Conservation (phyloP, 2,888 invertebrate genomes). For the Drosophila mulleri region DNA sequence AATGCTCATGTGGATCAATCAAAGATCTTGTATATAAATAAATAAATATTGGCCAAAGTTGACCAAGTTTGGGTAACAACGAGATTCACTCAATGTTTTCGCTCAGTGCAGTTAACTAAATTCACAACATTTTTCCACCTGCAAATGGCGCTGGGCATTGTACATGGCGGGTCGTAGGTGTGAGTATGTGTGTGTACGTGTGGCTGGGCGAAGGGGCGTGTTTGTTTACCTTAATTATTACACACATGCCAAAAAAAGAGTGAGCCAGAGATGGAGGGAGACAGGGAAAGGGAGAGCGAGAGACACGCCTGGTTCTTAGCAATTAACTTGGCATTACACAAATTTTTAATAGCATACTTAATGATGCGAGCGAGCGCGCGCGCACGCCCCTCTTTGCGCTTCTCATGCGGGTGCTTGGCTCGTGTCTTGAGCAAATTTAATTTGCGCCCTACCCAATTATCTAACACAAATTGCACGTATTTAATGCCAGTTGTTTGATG, state of each 20-base stretch:
- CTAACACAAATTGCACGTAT: slow-evolving; percentile 45
- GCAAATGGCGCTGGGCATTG: slow-evolving; percentile 46
- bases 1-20: no score
- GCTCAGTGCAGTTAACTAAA: slow-evolving; percentile 27
- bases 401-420: neutral
- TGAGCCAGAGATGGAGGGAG: neutral
- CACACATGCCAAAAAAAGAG: slow-evolving; percentile 44
- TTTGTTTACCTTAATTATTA: slow-evolving; percentile 68
- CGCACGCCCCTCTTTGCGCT: neutral
- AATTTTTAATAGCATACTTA: slow-evolving; percentile 73
- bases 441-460: slow-evolving; percentile 40
- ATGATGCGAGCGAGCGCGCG: slow-evolving; percentile 18
- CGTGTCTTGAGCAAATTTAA: slow-evolving; percentile 23
- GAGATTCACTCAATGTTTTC: neutral
- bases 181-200: slow-evolving; percentile 11
- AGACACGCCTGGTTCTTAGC: slow-evolving; percentile 64
- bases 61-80: no score
- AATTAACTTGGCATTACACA: slow-evolving; percentile 72
- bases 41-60: no score
- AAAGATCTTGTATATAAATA: no score
- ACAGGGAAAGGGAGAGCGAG: neutral
- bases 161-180: slow-evolving; percentile 24
- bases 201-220: slow-evolving; percentile 17
- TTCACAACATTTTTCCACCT: slow-evolving; percentile 35
- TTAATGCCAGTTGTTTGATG: slow-evolving; percentile 8